Base-by-base conservation (phyloP, 1,140 invertebrate species). In the Vanessa atalanta region DNA sequence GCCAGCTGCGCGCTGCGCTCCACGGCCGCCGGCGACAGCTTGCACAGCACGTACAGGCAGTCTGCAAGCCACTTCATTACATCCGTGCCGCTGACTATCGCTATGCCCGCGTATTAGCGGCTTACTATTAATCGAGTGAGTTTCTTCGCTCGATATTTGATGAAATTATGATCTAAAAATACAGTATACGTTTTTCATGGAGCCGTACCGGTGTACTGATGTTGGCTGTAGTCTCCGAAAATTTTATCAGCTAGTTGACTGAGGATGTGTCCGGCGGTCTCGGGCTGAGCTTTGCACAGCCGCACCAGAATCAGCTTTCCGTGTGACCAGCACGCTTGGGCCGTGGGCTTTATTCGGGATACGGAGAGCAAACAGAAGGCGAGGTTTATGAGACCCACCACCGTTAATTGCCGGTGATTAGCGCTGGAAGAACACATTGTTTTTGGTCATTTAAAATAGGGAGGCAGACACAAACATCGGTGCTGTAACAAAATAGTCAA, bases 31-130 rank as follows among this genome's bases (percentile, higher is more conserved):
- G 88, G 88, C 0, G 84, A 83, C 16, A 88, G 60, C 70, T 87
- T 87, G 83, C 90, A 92, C 1, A 92, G 77, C 1, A 86, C 64
- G 70, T 85, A 80, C 0, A 92, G 79, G 61, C 88, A 90, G 26
- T 92, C 90, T 92, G 81, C 0, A 79, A 78, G 51, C 0, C 51
- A 4, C n/a, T 9, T 47, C 0, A 2, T 47, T 0, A 9, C 47
- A 47, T 13, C 13, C 0, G 20, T 20, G 20, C 20, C 20, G 20
- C n/a, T 20, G 20, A 1, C 20, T 20, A 20, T 20, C 20, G 20
- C n/a, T n/a, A n/a, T n/a, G n/a, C n/a, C n/a, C n/a, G n/a, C n/a
- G 20, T 20, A 20, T 20, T 20, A 20, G 0, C 20, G 20, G 20
- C 20, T 20, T 1, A 20, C 1, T 20, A 20, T 20, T 20, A 20